These are phyloP conservation scores for Polymixis flavicincta DNA, from an alignment of 2,888 invertebrate species.

Conservation along the genomic window DNA sequence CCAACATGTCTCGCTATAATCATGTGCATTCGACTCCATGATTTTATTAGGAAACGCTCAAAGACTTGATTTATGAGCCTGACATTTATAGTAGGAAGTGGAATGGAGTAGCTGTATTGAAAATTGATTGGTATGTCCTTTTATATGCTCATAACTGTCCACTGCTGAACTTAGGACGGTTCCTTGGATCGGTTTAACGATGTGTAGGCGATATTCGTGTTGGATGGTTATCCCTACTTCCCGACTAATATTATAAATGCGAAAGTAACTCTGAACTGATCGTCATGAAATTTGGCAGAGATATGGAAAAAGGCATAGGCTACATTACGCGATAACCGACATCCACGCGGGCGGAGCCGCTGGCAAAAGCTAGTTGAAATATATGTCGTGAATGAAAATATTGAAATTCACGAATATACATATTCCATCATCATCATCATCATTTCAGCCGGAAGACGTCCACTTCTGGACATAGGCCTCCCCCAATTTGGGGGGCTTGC, in stretches of 20 bases:
- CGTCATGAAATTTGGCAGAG: too few relatives aligned
- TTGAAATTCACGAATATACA: neutral
- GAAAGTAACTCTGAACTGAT: too few relatives aligned
- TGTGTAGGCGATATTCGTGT: neutral
- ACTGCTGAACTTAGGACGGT: neutral
- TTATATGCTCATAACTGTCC: constrained; percentile 34
- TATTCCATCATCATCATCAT: too few relatives aligned
- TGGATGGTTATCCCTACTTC: neutral
- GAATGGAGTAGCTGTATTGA: constrained; percentile 20
- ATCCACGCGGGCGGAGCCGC: too few relatives aligned
- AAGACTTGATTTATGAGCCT: constrained; percentile 47
- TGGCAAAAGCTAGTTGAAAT: too few relatives aligned
- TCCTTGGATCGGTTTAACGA: constrained; percentile 18
- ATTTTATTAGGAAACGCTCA: constrained; percentile 41
- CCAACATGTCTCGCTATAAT: constrained; percentile 31
- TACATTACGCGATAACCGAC: too few relatives aligned
- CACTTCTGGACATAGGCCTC: too few relatives aligned
- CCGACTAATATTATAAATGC: too few relatives aligned
- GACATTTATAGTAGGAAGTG: constrained; percentile 35
- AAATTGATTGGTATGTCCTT: constrained; percentile 35
- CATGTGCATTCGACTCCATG: constrained; percentile 31
- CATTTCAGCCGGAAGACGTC: too few relatives aligned
- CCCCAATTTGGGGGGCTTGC: too few relatives aligned
- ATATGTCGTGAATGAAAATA: neutral
- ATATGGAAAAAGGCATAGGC: too few relatives aligned